A percentile compares a stretch with the other conserved stretches of the same genome.
Evolutionary conservation across 2,888 invertebrate genomes (phyloP).

Genomic region (Drepanosiphum platanoidis): DNA sequence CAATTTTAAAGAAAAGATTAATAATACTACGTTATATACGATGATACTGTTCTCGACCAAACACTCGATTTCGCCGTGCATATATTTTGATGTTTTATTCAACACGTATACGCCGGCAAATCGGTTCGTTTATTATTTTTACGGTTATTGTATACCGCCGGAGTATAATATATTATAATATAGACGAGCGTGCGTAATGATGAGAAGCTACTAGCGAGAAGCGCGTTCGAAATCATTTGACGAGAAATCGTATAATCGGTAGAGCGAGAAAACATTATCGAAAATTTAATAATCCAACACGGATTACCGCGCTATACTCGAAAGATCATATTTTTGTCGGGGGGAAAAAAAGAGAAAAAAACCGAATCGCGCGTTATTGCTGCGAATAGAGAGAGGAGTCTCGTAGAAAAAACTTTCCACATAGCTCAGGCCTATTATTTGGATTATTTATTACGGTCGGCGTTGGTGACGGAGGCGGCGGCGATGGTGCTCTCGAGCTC

Average conservation of each 20-base stretch:
- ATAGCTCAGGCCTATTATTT: constrained; percentile 55
- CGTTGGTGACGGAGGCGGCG: not conserved
- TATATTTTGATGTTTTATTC: constrained; percentile 11
- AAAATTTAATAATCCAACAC: too few relatives aligned
- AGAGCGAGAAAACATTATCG: too few relatives aligned
- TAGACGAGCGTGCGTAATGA: not conserved
- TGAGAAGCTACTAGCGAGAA: not conserved
- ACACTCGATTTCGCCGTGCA: constrained; percentile 8
- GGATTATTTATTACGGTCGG: constrained; percentile 62
- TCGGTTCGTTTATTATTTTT: constrained; percentile 17
- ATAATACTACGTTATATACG: not conserved
- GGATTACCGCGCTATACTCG: too few relatives aligned
- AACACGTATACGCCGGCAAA: not conserved
- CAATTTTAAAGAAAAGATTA: not conserved
- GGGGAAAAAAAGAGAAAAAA: not conserved
- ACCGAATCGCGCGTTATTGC: too few relatives aligned
- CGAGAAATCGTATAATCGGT: too few relatives aligned
- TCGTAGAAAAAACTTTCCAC: constrained; percentile 58
- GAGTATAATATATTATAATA: not conserved
- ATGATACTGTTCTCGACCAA: not conserved
- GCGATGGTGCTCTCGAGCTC: not conserved
- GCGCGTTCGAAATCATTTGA: not conserved
- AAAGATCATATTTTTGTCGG: too few relatives aligned
- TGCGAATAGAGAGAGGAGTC: too few relatives aligned
- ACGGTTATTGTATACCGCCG: not conserved